These are phyloP conservation scores for Meriones unguiculatus DNA, from an alignment of 2,113 vertebrate genomes.

Conservation along the genomic window DNA sequence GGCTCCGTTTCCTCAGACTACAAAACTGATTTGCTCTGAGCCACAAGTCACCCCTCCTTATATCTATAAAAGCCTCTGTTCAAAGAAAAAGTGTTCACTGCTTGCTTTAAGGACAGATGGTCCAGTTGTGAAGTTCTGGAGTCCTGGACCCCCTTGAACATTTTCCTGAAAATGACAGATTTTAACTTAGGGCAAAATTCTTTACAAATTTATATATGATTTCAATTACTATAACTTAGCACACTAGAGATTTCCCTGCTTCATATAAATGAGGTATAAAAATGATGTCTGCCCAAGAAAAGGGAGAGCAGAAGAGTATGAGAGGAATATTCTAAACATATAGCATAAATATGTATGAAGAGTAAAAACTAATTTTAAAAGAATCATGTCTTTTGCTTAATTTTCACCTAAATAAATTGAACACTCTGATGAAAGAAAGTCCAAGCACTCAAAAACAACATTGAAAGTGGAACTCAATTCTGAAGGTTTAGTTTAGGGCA, in stretches of 20 bases:
- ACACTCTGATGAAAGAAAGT: background rate
- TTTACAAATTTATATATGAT: constrained; percentile 1
- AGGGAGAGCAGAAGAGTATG: background rate
- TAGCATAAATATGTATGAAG: background rate
- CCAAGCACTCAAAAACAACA: constrained; percentile 37
- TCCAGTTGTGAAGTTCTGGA: background rate
- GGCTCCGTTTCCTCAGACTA: no score
- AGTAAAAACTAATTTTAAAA: background rate
- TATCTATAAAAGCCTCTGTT: background rate
- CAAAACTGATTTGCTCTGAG: no score
- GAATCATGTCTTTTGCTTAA: background rate
- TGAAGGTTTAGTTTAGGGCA: constrained; percentile 55
- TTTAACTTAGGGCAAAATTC: constrained; percentile 13
- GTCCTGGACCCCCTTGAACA: constrained; percentile 15
- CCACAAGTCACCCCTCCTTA: background rate
- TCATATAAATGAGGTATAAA: background rate
- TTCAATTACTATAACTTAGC: constrained; percentile 36
- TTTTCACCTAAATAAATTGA: constrained; percentile 53
- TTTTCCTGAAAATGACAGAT: background rate
- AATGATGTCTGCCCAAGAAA: background rate
- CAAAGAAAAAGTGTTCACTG: background rate
- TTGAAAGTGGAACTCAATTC: constrained; percentile 49
- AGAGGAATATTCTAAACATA: background rate
- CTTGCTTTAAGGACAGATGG: background rate
- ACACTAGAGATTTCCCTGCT: background rate